Percentiles rank a stretch among this genome's conserved stretches.
These are phyloP conservation scores for Terebella lapidaria DNA, from an alignment of 2,888 invertebrate species.

Conservation along the genomic window DNA sequence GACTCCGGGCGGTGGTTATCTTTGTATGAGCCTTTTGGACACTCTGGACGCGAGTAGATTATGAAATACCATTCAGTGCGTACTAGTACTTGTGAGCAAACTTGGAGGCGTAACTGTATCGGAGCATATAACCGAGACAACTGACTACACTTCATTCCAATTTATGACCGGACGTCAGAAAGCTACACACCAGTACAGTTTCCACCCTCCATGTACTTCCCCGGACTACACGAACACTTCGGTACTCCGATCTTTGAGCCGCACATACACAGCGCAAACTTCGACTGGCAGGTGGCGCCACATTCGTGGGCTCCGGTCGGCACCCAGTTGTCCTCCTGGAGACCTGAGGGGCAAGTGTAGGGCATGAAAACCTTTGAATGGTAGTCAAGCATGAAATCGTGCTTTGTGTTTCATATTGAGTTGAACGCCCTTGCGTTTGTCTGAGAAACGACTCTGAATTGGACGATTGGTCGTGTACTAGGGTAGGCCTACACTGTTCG, in stretches of 20 bases:
- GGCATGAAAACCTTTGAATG: too few relatives aligned
- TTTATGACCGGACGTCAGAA: too few relatives aligned
- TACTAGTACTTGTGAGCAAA: too few relatives aligned
- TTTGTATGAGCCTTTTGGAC: conserved; percentile 27
- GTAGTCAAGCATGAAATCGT: too few relatives aligned
- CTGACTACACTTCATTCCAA: too few relatives aligned
- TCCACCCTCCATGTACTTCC: conserved; percentile 22
- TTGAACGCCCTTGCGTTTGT: too few relatives aligned
- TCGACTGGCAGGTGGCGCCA: conserved; percentile 11
- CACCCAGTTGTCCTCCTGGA: conserved; percentile 28
- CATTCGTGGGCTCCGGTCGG: conserved; percentile 8
- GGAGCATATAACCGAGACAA: too few relatives aligned
- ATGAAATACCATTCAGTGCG: not conserved
- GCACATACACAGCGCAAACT: conserved; percentile 27
- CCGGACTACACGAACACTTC: conserved; percentile 26
- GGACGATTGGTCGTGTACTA: too few relatives aligned
- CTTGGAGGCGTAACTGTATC: too few relatives aligned
- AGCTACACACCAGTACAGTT: conserved; percentile 22
- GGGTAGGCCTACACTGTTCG: too few relatives aligned
- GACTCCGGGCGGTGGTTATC: conserved; percentile 16
- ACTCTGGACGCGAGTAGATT: conserved; percentile 7
- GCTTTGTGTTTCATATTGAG: too few relatives aligned
- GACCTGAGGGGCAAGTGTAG: conserved; percentile 17
- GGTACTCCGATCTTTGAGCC: conserved; percentile 29
- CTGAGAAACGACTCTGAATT: not conserved